Evolutionary conservation across 30 jellyfish, hydroid and myxozoan species (phyloP), one percentile per base, ranked within the genome.

Genomic region (Pseudorhiza aurosa): DNA sequence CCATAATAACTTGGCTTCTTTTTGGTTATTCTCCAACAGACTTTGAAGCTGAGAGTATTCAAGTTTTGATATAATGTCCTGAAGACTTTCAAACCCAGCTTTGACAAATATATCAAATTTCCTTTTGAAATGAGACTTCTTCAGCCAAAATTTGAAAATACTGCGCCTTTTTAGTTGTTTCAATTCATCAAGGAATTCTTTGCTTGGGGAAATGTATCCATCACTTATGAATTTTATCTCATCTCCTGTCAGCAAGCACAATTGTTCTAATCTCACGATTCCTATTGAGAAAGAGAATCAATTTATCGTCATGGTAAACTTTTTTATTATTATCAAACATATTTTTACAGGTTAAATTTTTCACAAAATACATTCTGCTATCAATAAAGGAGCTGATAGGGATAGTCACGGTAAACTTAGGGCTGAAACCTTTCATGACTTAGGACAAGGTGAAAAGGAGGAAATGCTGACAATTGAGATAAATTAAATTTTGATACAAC

Each of bases 221-320:
- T 65, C 53, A 39, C 84, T 49, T 9, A 64, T 71, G 47, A 25
- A 80, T 35, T 3, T 36, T 19, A 80, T 19, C 32, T 80, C 84
- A 80, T 80, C 91, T 8, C n/a, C 69, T 26, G 83, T 47, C 42
- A 80, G 77, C 53, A 80, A 17, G 58, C 69, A 44, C 17, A 80
- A 65, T 25, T 80, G 24, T 36, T 71, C 84, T 19, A 80, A 65
- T 17, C 49, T 18, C 15, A 50, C 25, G 28, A 80, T 65, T 8
- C 91, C 91, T 80, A 9, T 19, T 12, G 40, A 33, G 17, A 11
- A 53, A 6, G n/a, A n/a, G n/a, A n/a, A n/a, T n/a, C n/a, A n/a
- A n/a, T n/a, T n/a, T n/a, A n/a, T n/a, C n/a, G n/a, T n/a, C n/a
- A n/a, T n/a, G n/a, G n/a, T n/a, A n/a, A n/a, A n/a, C n/a, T n/a